Evolutionary conservation across 2,113 vertebrate species (phyloP), one percentile per base, ranked within the genome.

Genomic region (Himantopus leucocephalus): DNA sequence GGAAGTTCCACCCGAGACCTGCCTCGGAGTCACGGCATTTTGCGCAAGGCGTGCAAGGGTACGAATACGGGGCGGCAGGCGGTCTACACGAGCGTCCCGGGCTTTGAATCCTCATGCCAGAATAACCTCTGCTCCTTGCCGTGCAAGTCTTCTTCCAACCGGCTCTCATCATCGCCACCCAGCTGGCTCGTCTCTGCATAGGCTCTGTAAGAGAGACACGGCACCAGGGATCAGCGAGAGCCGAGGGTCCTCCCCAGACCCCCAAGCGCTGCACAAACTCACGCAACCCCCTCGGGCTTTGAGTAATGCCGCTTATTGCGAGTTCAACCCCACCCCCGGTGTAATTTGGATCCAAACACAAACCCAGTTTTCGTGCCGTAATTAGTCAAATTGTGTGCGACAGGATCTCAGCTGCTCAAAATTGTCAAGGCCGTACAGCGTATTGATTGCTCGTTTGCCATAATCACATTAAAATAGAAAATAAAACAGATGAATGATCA

Each of bases 31-130:
- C 79, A 30, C 27, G 63, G 97, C 92, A 7, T 91, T 94, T 62
- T 97, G 96, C 98, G 95, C 98, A 99, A 99, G 99, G 99, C 99
- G 99, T 99, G 70, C 97, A 56, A 92, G 97, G 96, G 97, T 85
- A 97, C 56, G 56, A 89, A 52, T 8, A 96, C 55, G 88, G 97
- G 88, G 94, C 92, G 87, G 45, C 52, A 16, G 73, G 72, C 13
- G 58, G 88, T 68, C 98, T 99, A 99, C 85, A 99, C 99, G 45
- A 99, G 99, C 1, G 99, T 99, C 97, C 99, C 99, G 2, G 99
- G 99, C 95, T 99, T 99, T 19, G 99, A 99, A 93, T 99, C 98
- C 96, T 99, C 99, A 1, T 99, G 99, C 99, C 99, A 99, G 75
- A 98, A 98, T 22, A 99, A 94, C 91, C 98, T 98, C 97, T 99